Evolutionary conservation across 1,140 invertebrate genomes (phyloP).

Genomic region (Drosophila bocqueti): DNA sequence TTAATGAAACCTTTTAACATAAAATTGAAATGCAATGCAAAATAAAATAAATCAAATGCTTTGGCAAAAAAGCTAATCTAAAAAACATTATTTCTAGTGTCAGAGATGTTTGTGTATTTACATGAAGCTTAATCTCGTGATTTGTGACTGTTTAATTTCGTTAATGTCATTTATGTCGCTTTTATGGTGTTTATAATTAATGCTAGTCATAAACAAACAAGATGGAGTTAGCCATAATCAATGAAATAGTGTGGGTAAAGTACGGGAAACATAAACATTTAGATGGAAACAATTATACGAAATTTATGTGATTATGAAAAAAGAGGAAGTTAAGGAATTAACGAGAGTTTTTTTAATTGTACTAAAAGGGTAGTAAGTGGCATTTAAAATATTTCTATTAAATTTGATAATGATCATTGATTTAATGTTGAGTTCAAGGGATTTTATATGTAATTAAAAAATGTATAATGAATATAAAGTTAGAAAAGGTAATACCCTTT

Average conservation of each 20-base stretch:
- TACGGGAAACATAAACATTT: not conserved
- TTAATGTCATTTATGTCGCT: conserved; percentile 10
- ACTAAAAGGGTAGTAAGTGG: not conserved
- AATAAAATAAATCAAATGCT: not conserved
- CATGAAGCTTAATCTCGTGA: not conserved
- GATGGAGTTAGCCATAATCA: not conserved
- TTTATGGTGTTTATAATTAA: conserved; percentile 14
- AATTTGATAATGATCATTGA: too few relatives aligned
- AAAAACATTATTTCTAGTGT: not conserved
- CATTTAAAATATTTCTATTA: not conserved
- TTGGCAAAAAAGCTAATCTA: not conserved
- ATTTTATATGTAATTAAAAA: too few relatives aligned
- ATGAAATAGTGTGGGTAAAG: too few relatives aligned
- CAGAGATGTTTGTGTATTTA: conserved; percentile 12
- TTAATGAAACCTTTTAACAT: not conserved
- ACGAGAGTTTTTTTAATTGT: not conserved
- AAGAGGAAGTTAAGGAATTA: not conserved
- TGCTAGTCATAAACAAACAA: conserved; percentile 10
- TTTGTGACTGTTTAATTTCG: conserved; percentile 20
- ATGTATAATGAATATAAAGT: too few relatives aligned
- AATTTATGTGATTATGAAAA: conserved; percentile 4
- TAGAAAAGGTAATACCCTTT: not conserved
- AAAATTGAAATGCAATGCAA: not conserved
- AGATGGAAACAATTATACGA: not conserved
- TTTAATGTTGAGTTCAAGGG: not conserved